Conservation (phyloP, 2,797 vertebrate species). For the Pangasius sanitwongsei region DNA sequence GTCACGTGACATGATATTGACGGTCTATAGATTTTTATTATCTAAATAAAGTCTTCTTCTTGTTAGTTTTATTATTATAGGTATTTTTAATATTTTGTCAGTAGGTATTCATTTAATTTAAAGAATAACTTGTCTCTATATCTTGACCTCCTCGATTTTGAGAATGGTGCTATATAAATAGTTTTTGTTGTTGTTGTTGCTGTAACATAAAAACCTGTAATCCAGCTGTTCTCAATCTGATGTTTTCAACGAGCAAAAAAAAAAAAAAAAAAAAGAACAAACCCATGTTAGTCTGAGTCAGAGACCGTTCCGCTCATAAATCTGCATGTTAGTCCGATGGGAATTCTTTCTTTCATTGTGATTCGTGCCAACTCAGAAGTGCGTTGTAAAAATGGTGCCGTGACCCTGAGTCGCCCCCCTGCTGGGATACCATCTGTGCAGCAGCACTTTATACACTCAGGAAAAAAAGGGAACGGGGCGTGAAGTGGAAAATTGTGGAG, state of each 20-base stretch:
- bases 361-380: conserved; percentile 4
- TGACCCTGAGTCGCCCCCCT: not conserved
- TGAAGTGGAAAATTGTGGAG: not conserved
- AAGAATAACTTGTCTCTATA: not conserved
- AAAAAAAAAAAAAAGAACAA: not conserved
- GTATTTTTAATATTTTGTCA: not conserved
- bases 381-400: conserved; percentile 30
- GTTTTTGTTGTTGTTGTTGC: not conserved
- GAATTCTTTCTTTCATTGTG: conserved; percentile 10
- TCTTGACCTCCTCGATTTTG: not conserved
- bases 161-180: not conserved
- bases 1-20: not conserved
- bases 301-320: not conserved
- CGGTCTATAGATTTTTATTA: not conserved
- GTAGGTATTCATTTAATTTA: not conserved
- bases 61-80: not conserved
- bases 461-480: not conserved
- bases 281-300: not conserved
- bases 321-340: not conserved
- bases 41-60: not conserved
- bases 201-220: not conserved
- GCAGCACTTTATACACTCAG: not conserved
- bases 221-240: conserved; percentile 9
- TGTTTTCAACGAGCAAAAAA: not conserved
- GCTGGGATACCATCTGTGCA: conserved; percentile 3